phyloP scores from a whole-genome alignment of 92 coral and sea anemone genomes.

The Epizoanthus ramosus region DNA sequence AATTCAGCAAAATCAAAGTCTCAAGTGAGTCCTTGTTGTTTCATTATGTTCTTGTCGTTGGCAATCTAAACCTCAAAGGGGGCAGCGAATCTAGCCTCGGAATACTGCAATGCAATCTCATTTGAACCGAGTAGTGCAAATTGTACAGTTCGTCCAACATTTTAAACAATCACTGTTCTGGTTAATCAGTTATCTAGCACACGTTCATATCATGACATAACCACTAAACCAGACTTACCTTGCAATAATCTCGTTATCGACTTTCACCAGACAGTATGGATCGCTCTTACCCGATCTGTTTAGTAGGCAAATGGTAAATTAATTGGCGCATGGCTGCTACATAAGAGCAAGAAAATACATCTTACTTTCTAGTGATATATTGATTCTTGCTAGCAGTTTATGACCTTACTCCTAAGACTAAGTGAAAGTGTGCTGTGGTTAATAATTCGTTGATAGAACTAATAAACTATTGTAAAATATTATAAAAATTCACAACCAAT shows the following conservation, averaged over 20 bases:
- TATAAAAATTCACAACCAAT: too few relatives aligned
- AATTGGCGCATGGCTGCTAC: background rate
- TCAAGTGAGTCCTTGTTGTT: background rate
- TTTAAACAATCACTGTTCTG: background rate
- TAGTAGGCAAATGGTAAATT: background rate
- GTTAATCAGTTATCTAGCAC: background rate
- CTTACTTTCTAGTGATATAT: background rate
- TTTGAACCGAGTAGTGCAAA: too few relatives aligned
- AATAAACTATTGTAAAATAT: too few relatives aligned
- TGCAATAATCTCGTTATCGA: conserved; percentile 89
- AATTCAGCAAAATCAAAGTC: background rate
- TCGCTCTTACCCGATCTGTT: conserved; percentile 92
- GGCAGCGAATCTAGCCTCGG: background rate
- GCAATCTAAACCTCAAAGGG: background rate
- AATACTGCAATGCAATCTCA: background rate
- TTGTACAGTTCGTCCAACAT: too few relatives aligned
- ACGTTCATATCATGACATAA: background rate
- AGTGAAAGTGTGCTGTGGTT: too few relatives aligned
- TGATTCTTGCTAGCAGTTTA: background rate
- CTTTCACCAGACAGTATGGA: conserved; percentile 90
- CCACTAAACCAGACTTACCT: conserved; percentile 59
- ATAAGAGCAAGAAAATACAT: background rate
- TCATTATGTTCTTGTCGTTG: background rate
- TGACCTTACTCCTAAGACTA: too few relatives aligned
- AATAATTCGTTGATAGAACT: too few relatives aligned